Base-by-base conservation (phyloP, 2,888 invertebrate genomes). In the Aphodius sticticus region DNA sequence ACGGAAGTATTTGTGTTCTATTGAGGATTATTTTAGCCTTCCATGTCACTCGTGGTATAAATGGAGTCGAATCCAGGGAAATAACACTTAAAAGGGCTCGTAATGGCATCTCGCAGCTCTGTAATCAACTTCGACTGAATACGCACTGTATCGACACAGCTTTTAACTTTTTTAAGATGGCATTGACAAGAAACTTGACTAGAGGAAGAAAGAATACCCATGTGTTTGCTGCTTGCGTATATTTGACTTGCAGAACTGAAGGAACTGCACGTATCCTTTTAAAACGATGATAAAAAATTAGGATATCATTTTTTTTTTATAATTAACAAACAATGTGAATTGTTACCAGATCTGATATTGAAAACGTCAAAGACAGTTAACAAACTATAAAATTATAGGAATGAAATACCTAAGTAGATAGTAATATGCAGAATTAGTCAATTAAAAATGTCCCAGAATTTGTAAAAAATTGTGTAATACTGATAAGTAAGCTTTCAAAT, bases 141-240 rank as follows among this genome's bases (percentile, higher is more conserved):
- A 95, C 96, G 85, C 96, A 97, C 86, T 97, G 96, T 86, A 94
- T 97, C 82, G 98, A 99, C 84, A 97, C 96, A 15, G 97, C 99
- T 0, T 96, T 96, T 85, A 96, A 96, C 87, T 97, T 97, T 88
- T 98, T 97, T 89, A 97, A 97, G 90, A 95, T 97, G 95, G 97
- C 97, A 14, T 87, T 97, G 14, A 92, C 93, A 77, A 91, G 94
- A 15, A 95, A 96, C 85, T 90, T 97, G 74, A 99, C 99, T 0
- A 93, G 97, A 84, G 99, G 99, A 9, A 91, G 99, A 69, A 96
- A 95, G 84, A 95, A 96, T 82, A 93, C 94, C 14, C 96, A 97
- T 86, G 97, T 99, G 77, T 95, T 98, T 86, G 99, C 99, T 53
- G 98, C 99, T 36, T 99, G 99, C 89, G 95, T 99, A 2, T 99